Evolutionary conservation across 2,113 vertebrate species (phyloP).

Genomic region (Cheirogaleus medius): DNA sequence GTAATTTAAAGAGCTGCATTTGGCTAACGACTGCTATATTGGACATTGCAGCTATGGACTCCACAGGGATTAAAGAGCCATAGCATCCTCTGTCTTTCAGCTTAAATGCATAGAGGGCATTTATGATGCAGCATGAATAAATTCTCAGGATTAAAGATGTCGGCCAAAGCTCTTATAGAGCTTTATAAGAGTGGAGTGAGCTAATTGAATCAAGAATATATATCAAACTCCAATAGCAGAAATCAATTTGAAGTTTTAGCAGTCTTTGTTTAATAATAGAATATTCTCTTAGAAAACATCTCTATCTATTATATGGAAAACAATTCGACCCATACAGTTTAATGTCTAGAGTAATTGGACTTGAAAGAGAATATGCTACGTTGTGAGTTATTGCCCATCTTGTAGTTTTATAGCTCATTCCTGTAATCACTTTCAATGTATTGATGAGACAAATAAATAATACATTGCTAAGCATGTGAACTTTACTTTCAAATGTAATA

Average conservation of each 20-base stretch:
- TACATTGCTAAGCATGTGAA: not conserved
- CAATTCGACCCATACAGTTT: not conserved
- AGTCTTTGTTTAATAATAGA: not conserved
- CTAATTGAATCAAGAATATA: conserved; percentile 3
- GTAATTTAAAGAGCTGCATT: not conserved
- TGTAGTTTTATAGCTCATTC: not conserved
- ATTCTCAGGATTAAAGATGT: not conserved
- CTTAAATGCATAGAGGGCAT: conserved; percentile 4
- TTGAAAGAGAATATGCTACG: not conserved
- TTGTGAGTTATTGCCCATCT: not conserved
- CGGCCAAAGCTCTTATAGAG: not conserved
- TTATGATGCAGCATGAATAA: not conserved
- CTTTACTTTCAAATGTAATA: not conserved
- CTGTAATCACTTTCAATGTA: not conserved
- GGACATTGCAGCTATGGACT: conserved; percentile 8
- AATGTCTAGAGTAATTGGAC: not conserved
- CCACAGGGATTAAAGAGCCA: conserved; percentile 79
- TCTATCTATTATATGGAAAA: not conserved
- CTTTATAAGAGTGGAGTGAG: not conserved
- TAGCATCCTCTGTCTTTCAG: conserved; percentile 82
- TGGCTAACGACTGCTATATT: not conserved
- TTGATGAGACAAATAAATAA: not conserved
- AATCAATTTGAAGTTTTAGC: not conserved
- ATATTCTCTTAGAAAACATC: not conserved
- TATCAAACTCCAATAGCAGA: not conserved